Evolutionary conservation across 2,113 vertebrate species (phyloP), one percentile per base, ranked within the genome.

Genomic region (Sebastes schlegelii): DNA sequence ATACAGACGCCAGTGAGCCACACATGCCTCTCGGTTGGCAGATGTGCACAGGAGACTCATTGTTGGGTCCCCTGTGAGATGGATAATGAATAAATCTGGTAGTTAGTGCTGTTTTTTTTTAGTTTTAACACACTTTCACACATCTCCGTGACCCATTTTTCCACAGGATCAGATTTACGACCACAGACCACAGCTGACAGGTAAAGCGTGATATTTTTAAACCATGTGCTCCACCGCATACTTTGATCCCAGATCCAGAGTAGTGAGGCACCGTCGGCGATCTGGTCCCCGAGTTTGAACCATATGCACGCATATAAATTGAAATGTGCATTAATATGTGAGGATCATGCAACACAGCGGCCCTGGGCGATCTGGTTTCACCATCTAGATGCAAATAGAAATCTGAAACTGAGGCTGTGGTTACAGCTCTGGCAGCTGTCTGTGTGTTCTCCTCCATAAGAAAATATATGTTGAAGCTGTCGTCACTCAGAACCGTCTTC

Each of bases 61-160:
- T 75, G 80, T 71, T 69, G 26, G 42, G 54, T 84, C 80, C 63
- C 66, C 62, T 6, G 48, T 80, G 68, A 54, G 70, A 70, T 48
- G n/a, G 60, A 77, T 87, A 75, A 82, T 86, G 75, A 79, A 71
- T 61, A 61, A 64, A 87, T 82, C 19, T 11, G 1, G 26, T 63
- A 54, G 72, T 82, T 60, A 51, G 46, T 69, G 21, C 52, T 52
- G 16, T 19, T 21, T 79, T 71, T 63, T 72, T 57, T 60, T 66
- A 54, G 0, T 46, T 67, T 49, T 74, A 78, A 52, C 80, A 69
- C 64, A 79, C 62, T 76, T 83, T 62, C 74, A 81, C 79, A 89
- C 80, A 79, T 82, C 72, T 46, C 65, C 68, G 61, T 80, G 89
- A 90, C 88, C 87, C 77, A 90, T 79, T 92, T 79, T 92, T 93